Evolutionary conservation across 2,797 vertebrate genomes (phyloP).

Genomic region (Paguma larvata): DNA sequence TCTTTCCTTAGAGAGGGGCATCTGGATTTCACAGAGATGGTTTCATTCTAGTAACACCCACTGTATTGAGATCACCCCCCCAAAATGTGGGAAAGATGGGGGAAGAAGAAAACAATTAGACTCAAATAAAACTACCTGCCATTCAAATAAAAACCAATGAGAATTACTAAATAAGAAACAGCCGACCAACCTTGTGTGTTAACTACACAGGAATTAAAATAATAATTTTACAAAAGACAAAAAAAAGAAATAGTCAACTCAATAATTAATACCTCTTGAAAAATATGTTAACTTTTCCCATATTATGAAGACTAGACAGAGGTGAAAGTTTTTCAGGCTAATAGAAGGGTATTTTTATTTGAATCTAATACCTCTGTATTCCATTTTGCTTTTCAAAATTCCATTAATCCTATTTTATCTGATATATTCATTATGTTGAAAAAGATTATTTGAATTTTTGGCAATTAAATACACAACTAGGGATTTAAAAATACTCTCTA

Average conservation of each 20-base stretch:
- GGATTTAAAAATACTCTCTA: background rate
- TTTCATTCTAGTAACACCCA: background rate
- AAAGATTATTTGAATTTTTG: background rate
- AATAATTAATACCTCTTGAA: background rate
- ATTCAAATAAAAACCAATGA: background rate
- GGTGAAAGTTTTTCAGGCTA: background rate
- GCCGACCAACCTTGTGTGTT: background rate
- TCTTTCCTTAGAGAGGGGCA: background rate
- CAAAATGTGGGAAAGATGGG: background rate
- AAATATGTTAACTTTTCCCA: background rate
- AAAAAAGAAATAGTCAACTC: background rate
- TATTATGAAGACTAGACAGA: background rate
- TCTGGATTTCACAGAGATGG: background rate
- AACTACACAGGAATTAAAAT: background rate
- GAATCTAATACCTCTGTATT: background rate
- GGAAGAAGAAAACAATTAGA: background rate
- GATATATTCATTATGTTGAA: background rate
- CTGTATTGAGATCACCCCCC: background rate
- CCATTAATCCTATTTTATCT: background rate
- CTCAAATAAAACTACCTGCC: background rate
- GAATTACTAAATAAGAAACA: background rate
- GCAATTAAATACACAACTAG: background rate
- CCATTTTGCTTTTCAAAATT: conserved; percentile 8
- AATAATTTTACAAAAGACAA: background rate
- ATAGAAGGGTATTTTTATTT: background rate